Percentiles rank a stretch among this genome's conserved stretches.
Conservation (phyloP, 2,113 vertebrate genomes). For the Microtus oregoni region DNA sequence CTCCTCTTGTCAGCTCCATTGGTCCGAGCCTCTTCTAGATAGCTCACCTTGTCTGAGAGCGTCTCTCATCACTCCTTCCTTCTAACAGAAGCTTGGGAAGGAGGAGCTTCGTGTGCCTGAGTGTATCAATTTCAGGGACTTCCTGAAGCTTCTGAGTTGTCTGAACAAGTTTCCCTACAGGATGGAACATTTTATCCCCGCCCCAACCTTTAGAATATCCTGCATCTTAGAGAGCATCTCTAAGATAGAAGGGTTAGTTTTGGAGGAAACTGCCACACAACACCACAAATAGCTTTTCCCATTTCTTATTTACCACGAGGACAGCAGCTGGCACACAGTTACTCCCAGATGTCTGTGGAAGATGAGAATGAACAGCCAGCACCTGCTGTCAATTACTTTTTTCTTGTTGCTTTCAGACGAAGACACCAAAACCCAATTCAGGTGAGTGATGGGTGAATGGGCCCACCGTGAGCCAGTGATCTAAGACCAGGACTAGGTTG, state of each 20-base stretch:
- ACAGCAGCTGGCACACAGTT: not conserved
- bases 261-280: not conserved
- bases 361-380: not conserved
- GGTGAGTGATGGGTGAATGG: accelerated
- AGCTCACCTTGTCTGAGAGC: not conserved
- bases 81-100: not conserved
- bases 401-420: not conserved
- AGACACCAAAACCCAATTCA: not conserved
- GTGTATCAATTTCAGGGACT: not conserved
- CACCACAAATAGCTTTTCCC: not conserved
- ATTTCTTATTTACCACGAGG: not conserved
- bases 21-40: not conserved
- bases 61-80: not conserved
- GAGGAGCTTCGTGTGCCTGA: not conserved
- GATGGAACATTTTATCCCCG: not conserved
- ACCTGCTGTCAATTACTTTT: not conserved
- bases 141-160: not conserved
- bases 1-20: not conserved
- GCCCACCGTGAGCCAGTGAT: not conserved
- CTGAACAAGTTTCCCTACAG: not conserved
- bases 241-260: not conserved
- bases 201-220: not conserved
- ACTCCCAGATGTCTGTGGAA: not conserved
- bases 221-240: not conserved
- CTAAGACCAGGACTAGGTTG: not conserved